phyloP scores from a whole-genome alignment of 2,888 invertebrate genomes.

The Acanthopleura granulata region DNA sequence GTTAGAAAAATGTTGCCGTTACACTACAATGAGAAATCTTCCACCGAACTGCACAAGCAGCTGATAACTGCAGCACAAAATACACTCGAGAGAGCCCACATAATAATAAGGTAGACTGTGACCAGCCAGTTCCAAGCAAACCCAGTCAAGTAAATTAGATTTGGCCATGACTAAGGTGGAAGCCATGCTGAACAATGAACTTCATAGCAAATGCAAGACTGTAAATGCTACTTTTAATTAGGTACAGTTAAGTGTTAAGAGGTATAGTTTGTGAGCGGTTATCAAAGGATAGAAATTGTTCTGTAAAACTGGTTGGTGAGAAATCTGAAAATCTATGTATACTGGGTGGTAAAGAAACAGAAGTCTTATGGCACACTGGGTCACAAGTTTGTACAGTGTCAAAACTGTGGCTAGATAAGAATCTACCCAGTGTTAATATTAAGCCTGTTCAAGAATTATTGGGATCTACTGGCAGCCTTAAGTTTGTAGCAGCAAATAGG shows the following conservation, averaged over 20 bases:
- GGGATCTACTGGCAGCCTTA: neutral
- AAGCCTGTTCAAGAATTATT: neutral
- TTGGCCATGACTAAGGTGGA: no score
- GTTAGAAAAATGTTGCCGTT: no score
- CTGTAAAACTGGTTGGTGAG: neutral
- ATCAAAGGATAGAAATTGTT: neutral
- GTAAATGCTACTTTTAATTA: neutral
- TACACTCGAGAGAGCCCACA: neutral
- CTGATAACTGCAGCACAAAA: no score
- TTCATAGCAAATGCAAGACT: no score
- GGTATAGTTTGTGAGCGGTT: neutral
- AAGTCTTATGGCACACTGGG: neutral
- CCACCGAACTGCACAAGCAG: neutral
- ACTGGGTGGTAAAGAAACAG: neutral
- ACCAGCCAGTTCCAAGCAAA: neutral
- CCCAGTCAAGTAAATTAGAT: neutral
- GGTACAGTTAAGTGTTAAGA: no score
- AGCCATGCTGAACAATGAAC: no score
- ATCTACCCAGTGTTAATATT: neutral
- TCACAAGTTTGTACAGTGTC: slow-evolving; percentile 1
- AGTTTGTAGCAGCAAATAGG: neutral
- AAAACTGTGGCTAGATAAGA: neutral
- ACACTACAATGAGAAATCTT: no score
- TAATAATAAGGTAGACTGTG: neutral
- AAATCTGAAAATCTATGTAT: neutral